These are phyloP conservation scores for Lydus trimaculatus DNA, from an alignment of 2,888 invertebrate genomes.

Conservation along the genomic window DNA sequence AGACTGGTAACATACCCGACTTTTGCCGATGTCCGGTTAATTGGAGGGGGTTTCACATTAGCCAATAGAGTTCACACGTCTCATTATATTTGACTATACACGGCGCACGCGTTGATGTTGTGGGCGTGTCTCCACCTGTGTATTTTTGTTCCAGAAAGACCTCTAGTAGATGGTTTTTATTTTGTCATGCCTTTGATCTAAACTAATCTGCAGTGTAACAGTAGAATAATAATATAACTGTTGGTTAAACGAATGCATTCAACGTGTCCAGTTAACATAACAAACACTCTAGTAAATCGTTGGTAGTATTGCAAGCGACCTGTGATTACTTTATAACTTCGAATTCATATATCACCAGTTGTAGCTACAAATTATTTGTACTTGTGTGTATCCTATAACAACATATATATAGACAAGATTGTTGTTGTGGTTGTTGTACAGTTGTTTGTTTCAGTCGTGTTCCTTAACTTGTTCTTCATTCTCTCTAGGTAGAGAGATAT, in stretches of 20 bases:
- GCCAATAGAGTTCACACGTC: no score
- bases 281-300: slow-evolving; percentile 49
- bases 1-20: no score
- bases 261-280: slow-evolving; percentile 41
- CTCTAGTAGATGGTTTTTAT: no score
- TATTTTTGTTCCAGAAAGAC: no score
- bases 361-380: slow-evolving; percentile 44
- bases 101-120: no score
- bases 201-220: slow-evolving; percentile 40
- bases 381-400: slow-evolving; percentile 36
- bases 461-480: background rate
- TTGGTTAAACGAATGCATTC: slow-evolving; percentile 41
- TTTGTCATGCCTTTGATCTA: slow-evolving; percentile 41
- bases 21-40: no score
- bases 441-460: slow-evolving; percentile 23
- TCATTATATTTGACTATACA: no score
- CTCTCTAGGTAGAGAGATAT: background rate
- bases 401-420: slow-evolving; percentile 22
- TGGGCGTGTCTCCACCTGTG: no score
- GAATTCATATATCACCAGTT: slow-evolving; percentile 46
- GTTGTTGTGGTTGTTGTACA: slow-evolving; percentile 18
- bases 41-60: no score
- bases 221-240: slow-evolving; percentile 37
- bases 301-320: slow-evolving; percentile 45
- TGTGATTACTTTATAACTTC: slow-evolving; percentile 50